Base-by-base conservation (phyloP, 2,113 vertebrate species). In the Crypturellus undulatus region DNA sequence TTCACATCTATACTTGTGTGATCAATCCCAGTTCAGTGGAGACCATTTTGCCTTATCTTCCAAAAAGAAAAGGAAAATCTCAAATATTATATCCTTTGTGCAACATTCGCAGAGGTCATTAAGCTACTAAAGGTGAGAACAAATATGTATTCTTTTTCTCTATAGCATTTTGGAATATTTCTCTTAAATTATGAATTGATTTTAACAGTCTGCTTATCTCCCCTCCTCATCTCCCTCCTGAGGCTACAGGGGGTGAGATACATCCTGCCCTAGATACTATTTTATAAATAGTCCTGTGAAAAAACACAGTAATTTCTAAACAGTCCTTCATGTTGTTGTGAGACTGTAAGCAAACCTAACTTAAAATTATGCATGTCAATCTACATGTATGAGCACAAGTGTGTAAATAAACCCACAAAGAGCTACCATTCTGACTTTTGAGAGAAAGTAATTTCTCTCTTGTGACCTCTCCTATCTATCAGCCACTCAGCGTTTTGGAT, bases 261-360 rank as follows among this genome's bases (percentile, higher is more conserved):
- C 38, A 71, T 84, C 47, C 73, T 80, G 68, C 63, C 28, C 82
- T 58, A 49, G 60, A 94, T 67, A 22, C 1, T n/a, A 63, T 51
- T 93, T 82, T 70, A 92, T 78, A 87, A 83, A 85, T 54, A 80
- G 16, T 88, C 12, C 30, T 93, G 79, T 93, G 40, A 92, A 92
- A 84, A 91, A 92, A 45, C 12, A 77, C 40, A 13, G 34, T 43
- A 64, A 85, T n/a, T 76, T 91, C 18, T 85, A 91, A 94, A 91
- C 30, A 56, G 30, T 72, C 14, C 64, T 70, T 96, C 64, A 82
- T 77, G 84, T 25, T 85, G 94, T 83, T 92, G 45, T 75, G 89
- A 92, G 79, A 67, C 7, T 83, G 47, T 94, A 71, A 77, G 58
- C 65, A 80, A 65, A 94, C 49, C 26, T 30, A 91, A n/a, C 60